These are phyloP conservation scores for Meliscaeva auricollis DNA, from an alignment of 2,888 invertebrate species.

Conservation along the genomic window DNA sequence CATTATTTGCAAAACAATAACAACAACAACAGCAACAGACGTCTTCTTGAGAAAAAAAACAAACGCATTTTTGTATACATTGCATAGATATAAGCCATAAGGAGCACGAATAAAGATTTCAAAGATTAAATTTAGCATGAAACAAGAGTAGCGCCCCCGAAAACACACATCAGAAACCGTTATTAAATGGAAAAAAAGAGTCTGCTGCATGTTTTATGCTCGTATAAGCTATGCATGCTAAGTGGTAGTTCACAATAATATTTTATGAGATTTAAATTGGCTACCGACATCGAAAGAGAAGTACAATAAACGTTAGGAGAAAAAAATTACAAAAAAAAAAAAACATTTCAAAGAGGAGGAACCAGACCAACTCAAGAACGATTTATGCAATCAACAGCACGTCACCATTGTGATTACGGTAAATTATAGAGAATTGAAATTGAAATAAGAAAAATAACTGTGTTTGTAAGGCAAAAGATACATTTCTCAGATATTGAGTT, in stretches of 20 bases:
- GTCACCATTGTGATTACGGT: slow-evolving; percentile 56
- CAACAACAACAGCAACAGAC: not conserved
- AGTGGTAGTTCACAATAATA: slow-evolving; percentile 35
- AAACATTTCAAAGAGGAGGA: not conserved
- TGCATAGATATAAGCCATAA: not conserved
- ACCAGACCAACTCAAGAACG: slow-evolving; percentile 19
- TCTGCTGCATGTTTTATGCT: slow-evolving; percentile 32
- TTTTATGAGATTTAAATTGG: slow-evolving; percentile 44
- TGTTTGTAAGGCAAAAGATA: slow-evolving; percentile 30
- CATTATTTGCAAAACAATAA: too few species aligned
- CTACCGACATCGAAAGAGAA: not conserved
- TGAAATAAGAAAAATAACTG: slow-evolving; percentile 29
- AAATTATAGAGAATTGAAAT: slow-evolving; percentile 48
- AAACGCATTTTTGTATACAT: not conserved
- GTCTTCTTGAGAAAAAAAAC: not conserved
- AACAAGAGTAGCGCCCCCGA: slow-evolving; percentile 7
- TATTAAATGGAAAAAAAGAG: not conserved
- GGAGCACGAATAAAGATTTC: slow-evolving; percentile 29
- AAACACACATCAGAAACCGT: not conserved
- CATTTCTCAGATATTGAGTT: slow-evolving; percentile 15
- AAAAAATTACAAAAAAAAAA: not conserved
- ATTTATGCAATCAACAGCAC: slow-evolving; percentile 48
- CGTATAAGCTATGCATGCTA: slow-evolving; percentile 45
- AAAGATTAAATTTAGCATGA: slow-evolving; percentile 27
- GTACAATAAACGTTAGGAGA: not conserved